Conservation (phyloP, 2,888 invertebrate genomes). For the Pterobdella sp. region DNA sequence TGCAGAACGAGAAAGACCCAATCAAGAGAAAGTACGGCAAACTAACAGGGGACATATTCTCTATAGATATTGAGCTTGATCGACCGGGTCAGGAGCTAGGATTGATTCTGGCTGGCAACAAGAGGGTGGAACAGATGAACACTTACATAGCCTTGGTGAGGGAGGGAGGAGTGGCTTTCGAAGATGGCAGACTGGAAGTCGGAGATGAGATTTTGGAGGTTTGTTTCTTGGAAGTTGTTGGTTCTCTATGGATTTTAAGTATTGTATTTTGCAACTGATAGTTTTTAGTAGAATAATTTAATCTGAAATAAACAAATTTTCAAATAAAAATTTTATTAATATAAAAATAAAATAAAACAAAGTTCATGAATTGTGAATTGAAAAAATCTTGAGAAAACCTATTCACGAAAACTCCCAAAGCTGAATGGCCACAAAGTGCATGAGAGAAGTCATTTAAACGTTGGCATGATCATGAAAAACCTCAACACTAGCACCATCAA, state of each 20-base stretch:
- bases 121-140: slow-evolving; percentile 86
- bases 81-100: slow-evolving; percentile 59
- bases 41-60: slow-evolving; percentile 59
- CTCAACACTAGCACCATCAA: slow-evolving; percentile 72
- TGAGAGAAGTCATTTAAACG: slow-evolving; percentile 90
- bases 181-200: slow-evolving; percentile 64
- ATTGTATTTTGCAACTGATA: neutral
- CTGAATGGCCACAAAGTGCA: slow-evolving; percentile 87
- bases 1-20: slow-evolving; percentile 56
- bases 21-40: slow-evolving; percentile 76
- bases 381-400: no score
- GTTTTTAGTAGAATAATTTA: neutral
- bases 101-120: slow-evolving; percentile 84
- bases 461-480: slow-evolving; percentile 88
- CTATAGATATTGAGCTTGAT: slow-evolving; percentile 66
- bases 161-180: slow-evolving; percentile 72
- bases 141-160: slow-evolving; percentile 90
- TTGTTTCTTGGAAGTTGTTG: slow-evolving; percentile 14
- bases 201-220: slow-evolving; percentile 94
- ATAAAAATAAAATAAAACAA: no score
- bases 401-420: no score
- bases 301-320: neutral
- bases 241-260: neutral
- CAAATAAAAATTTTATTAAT: no score
- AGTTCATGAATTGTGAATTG: no score